Percentiles rank a stretch among this genome's conserved stretches.
These are phyloP conservation scores for Pardalotus punctatus DNA, from an alignment of 2,113 vertebrate genomes.

Conservation along the genomic window DNA sequence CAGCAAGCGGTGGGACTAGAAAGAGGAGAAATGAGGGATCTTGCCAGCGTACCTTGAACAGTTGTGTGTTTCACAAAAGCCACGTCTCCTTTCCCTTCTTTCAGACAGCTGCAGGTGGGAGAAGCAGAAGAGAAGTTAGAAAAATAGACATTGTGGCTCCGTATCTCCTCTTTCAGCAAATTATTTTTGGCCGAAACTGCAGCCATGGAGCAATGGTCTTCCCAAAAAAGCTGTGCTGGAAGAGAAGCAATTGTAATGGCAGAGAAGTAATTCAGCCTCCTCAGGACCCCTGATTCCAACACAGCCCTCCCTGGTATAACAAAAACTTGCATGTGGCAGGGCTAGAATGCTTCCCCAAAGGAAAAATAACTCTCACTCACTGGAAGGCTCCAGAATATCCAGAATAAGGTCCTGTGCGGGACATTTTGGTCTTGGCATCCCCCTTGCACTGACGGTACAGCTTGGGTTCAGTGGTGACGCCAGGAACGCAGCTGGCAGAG, in stretches of 20 bases:
- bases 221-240: not conserved
- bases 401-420: conserved; percentile 73
- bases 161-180: not conserved
- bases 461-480: conserved; percentile 22
- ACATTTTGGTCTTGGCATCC: conserved; percentile 67
- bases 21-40: not conserved
- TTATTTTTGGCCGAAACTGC: not conserved
- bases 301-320: not conserved
- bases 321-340: not conserved
- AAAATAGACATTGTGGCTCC: not conserved
- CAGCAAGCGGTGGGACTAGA: not conserved
- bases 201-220: not conserved
- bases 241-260: not conserved
- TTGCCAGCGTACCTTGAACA: conserved; percentile 74
- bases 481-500: conserved; percentile 78
- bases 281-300: not conserved
- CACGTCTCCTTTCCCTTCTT: conserved; percentile 78
- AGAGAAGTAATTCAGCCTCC: not conserved
- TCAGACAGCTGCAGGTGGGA: conserved; percentile 79
- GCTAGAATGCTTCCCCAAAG: not conserved
- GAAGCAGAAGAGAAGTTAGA: not conserved
- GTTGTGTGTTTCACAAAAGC: conserved; percentile 86
- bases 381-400: conserved; percentile 80
- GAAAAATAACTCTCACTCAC: conserved; percentile 69
- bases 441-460: conserved; percentile 77